Conservation (phyloP, 2,113 vertebrate species). For the Vombatus ursinus region DNA sequence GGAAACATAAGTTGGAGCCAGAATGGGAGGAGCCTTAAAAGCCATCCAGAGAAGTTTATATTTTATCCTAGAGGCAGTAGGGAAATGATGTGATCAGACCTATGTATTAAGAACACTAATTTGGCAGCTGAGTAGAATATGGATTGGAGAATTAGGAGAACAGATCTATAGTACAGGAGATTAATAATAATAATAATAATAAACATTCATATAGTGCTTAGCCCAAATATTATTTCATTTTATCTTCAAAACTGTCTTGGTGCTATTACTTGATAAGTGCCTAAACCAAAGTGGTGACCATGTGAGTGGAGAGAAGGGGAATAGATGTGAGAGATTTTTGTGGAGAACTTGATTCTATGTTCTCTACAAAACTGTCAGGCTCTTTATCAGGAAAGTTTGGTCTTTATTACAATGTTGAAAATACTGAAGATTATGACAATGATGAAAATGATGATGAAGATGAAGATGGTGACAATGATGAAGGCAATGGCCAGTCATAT, state of each 20-base stretch:
- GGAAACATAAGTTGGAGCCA: background rate
- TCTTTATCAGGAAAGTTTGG: background rate
- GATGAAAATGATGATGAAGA: background rate
- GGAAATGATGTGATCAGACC: background rate
- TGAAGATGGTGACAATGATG: background rate
- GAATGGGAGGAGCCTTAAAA: background rate
- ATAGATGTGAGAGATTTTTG: background rate
- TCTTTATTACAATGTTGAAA: background rate
- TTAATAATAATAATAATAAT: background rate
- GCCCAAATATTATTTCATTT: background rate
- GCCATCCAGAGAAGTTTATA: background rate
- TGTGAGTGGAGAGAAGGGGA: background rate
- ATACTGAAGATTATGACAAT: background rate
- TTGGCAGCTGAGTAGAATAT: background rate
- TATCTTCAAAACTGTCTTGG: background rate
- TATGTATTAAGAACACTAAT: background rate
- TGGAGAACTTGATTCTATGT: background rate
- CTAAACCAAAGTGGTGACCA: background rate
- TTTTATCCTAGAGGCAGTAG: background rate
- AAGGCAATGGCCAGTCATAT: background rate
- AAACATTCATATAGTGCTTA: background rate
- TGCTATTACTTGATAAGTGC: background rate
- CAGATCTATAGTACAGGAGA: background rate
- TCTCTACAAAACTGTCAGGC: background rate
- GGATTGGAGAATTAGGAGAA: background rate